Evolutionary conservation across 2,888 invertebrate species (phyloP), one percentile per base, ranked within the genome.

Genomic region (Malthinus seriepunctatus): DNA sequence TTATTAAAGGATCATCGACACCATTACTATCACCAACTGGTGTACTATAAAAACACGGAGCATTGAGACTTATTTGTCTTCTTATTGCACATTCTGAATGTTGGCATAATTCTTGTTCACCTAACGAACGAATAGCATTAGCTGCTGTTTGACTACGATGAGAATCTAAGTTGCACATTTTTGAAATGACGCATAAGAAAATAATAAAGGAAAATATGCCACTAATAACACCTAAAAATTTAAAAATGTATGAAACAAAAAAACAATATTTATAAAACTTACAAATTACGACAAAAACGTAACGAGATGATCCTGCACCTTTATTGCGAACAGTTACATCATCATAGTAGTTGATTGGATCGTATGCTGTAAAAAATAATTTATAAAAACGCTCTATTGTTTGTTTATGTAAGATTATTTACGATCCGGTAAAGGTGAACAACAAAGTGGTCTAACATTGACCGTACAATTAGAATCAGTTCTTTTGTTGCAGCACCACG

Each of bases 401-500:
- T n/a, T 32, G 46, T 50, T 32, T 12, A 51, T 44, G 8, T 33
- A 14, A 8, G 50, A 44, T 48, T 23, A 70, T 76, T 74, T 71
- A 79, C 79, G 67, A 66, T 78, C 75, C 47, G 71, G 68, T 56
- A 75, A 64, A 15, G 71, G 67, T 62, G 76, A 77, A 64, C 83
- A 83, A 68, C 83, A 83, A 32, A 71, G 69, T 3, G 78, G 80
- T 48, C 77, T 71, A 57, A 77, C 76, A 34, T 74, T 77, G 6
- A 77, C 78, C 2, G 77, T 79, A 66, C 83, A 83, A 63, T 81
- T 80, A n/a, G 71, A 66, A 67, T 79, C 79, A 48, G 71, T 72
- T 48, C 74, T 71, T 56, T 76, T 74, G 69, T 83, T 81, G 68
- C 83, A 83, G 67, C 83, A 84, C 80, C 81, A 81, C 56, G 76